Evolutionary conservation across 2,888 invertebrate genomes (phyloP).

Genomic region (Galerucella nymphaeae): DNA sequence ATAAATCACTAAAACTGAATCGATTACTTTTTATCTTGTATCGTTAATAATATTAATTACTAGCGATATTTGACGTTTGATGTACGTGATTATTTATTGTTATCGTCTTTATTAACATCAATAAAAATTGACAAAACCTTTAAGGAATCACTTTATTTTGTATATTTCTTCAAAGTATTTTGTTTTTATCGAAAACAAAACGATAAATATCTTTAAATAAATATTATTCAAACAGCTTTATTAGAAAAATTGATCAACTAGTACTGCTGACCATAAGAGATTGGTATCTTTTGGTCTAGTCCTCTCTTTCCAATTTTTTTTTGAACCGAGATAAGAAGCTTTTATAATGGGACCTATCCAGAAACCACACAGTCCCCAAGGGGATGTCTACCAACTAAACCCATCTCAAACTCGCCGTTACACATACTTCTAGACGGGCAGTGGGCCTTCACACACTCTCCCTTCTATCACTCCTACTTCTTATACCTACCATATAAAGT

Average conservation of each 20-base stretch:
- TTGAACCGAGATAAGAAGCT: too few relatives aligned
- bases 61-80: slow-evolving; percentile 30
- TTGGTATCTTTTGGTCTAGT: too few relatives aligned
- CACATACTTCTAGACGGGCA: too few relatives aligned
- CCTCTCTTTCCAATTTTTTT: too few relatives aligned
- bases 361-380: too few relatives aligned
- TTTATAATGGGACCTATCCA: too few relatives aligned
- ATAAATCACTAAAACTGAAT: slow-evolving; percentile 35
- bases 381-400: too few relatives aligned
- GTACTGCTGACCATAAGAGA: too few relatives aligned
- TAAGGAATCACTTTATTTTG: not conserved
- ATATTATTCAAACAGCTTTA: not conserved
- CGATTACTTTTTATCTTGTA: slow-evolving; percentile 34
- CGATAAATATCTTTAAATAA: not conserved
- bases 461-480: too few relatives aligned
- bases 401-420: too few relatives aligned
- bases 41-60: slow-evolving; percentile 35
- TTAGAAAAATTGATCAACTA: not conserved
- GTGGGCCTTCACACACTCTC: too few relatives aligned
- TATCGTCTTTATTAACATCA: slow-evolving; percentile 9
- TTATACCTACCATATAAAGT: too few relatives aligned
- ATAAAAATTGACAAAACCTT: slow-evolving; percentile 1
- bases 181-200: not conserved
- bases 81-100: slow-evolving; percentile 18
- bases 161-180: not conserved